phyloP scores from a whole-genome alignment of 2,113 vertebrate genomes.

The Nipponia nippon region DNA sequence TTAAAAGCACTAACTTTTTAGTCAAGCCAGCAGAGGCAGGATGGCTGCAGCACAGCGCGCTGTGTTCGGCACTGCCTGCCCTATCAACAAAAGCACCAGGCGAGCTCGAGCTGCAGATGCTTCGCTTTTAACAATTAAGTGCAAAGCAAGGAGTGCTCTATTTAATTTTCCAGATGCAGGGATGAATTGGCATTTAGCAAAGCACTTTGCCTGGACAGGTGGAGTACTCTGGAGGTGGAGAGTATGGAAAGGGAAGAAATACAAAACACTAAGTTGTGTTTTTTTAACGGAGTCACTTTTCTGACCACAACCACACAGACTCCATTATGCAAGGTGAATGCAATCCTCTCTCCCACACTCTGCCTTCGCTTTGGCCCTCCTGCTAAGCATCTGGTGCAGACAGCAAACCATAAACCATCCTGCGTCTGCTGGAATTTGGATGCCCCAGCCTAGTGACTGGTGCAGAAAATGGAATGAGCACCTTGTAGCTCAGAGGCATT shows the following conservation, averaged over 20 bases:
- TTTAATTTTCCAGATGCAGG: neutral
- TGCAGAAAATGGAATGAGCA: conserved; percentile 30
- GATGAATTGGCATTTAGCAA: neutral
- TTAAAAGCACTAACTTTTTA: neutral
- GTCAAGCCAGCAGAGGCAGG: neutral
- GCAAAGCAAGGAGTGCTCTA: neutral
- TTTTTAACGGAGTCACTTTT: neutral
- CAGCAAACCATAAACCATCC: neutral
- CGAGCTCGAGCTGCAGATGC: neutral
- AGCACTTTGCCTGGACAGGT: neutral
- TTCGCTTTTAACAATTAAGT: neutral
- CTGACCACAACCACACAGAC: neutral
- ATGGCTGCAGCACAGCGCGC: accelerated
- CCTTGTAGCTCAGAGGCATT: conserved; percentile 2
- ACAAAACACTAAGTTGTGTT: neutral
- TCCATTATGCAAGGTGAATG: neutral
- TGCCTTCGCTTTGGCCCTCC: neutral
- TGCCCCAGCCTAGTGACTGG: neutral
- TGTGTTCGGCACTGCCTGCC: accelerated
- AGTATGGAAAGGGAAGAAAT: neutral
- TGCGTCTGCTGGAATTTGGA: neutral
- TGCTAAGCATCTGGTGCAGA: neutral
- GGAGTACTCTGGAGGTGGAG: neutral
- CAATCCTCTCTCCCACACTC: neutral
- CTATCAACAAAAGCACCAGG: neutral